Percentiles rank a stretch among this genome's conserved stretches.
Evolutionary conservation across 1,140 invertebrate species (phyloP).

Genomic region (Eurosta solidaginis): DNA sequence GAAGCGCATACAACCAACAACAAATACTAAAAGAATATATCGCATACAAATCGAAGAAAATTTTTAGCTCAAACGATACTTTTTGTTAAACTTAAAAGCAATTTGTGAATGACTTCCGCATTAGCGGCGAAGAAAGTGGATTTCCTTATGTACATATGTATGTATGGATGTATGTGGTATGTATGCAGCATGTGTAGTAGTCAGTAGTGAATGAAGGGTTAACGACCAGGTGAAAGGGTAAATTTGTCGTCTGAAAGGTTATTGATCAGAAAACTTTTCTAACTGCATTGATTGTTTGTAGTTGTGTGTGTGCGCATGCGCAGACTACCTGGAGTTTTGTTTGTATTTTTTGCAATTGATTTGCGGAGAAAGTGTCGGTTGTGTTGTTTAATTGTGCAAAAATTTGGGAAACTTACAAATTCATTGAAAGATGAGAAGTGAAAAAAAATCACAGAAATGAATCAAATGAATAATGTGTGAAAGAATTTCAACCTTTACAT

Average conservation of each 20-base stretch:
- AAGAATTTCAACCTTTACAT: neutral
- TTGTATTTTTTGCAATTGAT: slow-evolving; percentile 22
- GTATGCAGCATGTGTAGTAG: neutral
- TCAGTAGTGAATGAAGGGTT: neutral
- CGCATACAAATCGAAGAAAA: neutral
- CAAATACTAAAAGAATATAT: neutral
- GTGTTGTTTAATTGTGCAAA: slow-evolving; percentile 19
- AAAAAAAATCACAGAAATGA: no score
- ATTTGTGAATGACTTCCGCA: neutral
- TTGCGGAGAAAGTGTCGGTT: slow-evolving; percentile 26
- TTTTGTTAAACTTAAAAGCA: neutral
- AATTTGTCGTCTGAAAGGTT: neutral
- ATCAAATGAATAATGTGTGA: neutral
- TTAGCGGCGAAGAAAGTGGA: slow-evolving; percentile 11
- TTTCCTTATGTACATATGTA: no score
- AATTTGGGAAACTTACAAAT: slow-evolving; percentile 20
- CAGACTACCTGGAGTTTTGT: slow-evolving; percentile 1
- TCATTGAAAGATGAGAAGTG: neutral
- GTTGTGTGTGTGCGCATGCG: neutral
- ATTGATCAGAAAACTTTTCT: neutral
- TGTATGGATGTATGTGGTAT: no score
- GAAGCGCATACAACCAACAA: neutral
- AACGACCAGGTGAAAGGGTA: slow-evolving; percentile 20
- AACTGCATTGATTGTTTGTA: neutral
- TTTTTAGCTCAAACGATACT: slow-evolving; percentile 14